Evolutionary conservation across 2,113 vertebrate species (phyloP), one percentile per base, ranked within the genome.

Genomic region (Apaloderma vittatum): DNA sequence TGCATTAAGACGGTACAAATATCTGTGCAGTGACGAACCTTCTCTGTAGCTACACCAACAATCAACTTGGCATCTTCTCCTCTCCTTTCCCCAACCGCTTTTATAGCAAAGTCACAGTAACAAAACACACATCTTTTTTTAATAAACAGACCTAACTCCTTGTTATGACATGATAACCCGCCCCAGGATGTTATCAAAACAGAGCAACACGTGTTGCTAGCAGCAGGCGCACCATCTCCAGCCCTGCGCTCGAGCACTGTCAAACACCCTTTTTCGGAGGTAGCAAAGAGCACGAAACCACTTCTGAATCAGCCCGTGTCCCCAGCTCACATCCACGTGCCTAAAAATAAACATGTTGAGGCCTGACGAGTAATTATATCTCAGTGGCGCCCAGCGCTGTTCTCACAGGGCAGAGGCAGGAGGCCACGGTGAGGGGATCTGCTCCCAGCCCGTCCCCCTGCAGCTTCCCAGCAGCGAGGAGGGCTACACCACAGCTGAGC

Each of bases 281-380:
- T 9, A 80, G 73, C 71, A 80, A 58, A 84, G 40, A 96, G 77
- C 86, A 82, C 0, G 0, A 63, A 90, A 71, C 16, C 55, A 22
- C 59, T 90, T 72, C 82, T 84, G 57, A 12, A 88, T 85, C 82
- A 93, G 89, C 74, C 61, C 4, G 0, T 51, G 84, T 93, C 92
- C 91, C 93, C 85, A 90, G 84, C 67, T 91, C 84, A 93, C 86
- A 94, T n/a, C 2, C 0, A 24, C 14, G 3, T 54, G 81, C 49
- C 86, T 94, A 85, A 92, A 97, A 95, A 95, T 96, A 96, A 93
- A 82, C 96, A 67, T 45, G 80, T 83, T 80, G 49, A 6, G 4
- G 90, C 95, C 71, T 96, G 95, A 95, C 46, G 43, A 85, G 71
- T 32, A 90, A 95, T 95, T 95, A 57, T n/a, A 93, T 30, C 66